These are phyloP conservation scores for Clanis bilineata DNA, from an alignment of 2,888 invertebrate species.

Conservation along the genomic window DNA sequence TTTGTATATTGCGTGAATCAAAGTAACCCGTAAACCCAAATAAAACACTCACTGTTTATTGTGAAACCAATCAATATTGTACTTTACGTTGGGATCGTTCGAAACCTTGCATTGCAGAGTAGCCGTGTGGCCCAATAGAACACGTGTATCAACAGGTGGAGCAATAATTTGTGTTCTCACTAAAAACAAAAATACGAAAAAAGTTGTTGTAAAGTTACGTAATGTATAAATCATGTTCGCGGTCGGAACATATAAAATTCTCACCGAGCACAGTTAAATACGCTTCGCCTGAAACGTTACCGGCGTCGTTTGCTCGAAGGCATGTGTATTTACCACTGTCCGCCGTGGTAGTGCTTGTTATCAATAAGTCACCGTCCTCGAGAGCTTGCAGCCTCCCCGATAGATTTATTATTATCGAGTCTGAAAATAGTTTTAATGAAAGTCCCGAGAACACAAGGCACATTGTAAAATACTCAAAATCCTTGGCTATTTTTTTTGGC, in stretches of 20 bases:
- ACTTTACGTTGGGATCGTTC: conserved; percentile 93
- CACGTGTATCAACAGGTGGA: conserved; percentile 95
- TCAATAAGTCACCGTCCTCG: conserved; percentile 93
- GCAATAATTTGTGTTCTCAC: conserved; percentile 96
- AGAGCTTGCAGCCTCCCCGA: conserved; percentile 91
- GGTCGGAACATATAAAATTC: conserved; percentile 20
- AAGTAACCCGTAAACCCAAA: background rate
- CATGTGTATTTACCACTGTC: conserved; percentile 96
- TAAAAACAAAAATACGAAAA: conserved; percentile 54
- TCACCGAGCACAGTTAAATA: conserved; percentile 92
- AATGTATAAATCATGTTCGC: conserved; percentile 14
- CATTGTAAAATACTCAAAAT: background rate
- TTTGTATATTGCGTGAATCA: background rate
- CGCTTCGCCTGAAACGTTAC: conserved; percentile 91
- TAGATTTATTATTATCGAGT: conserved; percentile 72
- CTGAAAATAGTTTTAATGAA: conserved; percentile 40
- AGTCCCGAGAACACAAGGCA: background rate
- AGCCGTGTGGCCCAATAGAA: conserved; percentile 95
- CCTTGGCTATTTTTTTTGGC: background rate
- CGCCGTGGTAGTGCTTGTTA: conserved; percentile 90
- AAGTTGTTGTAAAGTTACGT: conserved; percentile 23
- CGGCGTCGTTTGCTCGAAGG: conserved; percentile 93
- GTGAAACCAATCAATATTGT: conserved; percentile 94
- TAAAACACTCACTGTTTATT: conserved; percentile 87
- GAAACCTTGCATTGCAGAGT: conserved; percentile 97